A percentile compares a stretch with the other conserved stretches of the same genome.
phyloP scores from a whole-genome alignment of 2,888 invertebrate species.

The Synergus gifuensis region DNA sequence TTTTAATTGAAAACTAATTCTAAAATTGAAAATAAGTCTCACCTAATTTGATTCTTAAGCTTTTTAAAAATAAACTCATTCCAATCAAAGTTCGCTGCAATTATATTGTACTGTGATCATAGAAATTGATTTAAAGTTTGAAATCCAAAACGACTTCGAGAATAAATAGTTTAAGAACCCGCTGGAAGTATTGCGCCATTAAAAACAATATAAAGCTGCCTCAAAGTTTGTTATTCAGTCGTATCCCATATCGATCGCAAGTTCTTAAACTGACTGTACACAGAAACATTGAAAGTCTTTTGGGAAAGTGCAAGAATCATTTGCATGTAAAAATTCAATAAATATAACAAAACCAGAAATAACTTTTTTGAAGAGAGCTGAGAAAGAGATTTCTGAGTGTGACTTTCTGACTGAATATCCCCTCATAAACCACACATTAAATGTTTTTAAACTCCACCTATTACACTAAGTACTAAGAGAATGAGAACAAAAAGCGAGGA shows the following conservation, averaged over 20 bases:
- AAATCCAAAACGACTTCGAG: slow-evolving; percentile 3
- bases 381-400: too few species aligned
- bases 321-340: background rate
- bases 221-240: slow-evolving; percentile 6
- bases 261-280: slow-evolving; percentile 10
- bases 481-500: slow-evolving; percentile 4
- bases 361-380: background rate
- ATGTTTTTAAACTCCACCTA: background rate
- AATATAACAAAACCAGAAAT: background rate
- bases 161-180: slow-evolving; percentile 9
- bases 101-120: background rate
- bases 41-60: background rate
- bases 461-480: slow-evolving; percentile 9
- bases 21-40: background rate
- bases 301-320: background rate
- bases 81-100: background rate
- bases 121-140: background rate
- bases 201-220: slow-evolving; percentile 29
- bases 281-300: slow-evolving; percentile 1
- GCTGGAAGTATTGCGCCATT: background rate
- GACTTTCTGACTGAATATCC: too few species aligned
- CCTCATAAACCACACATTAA: too few species aligned
- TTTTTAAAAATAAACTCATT: background rate
- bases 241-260: background rate
- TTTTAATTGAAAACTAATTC: background rate